A percentile compares a stretch with the other conserved stretches of the same genome.
phyloP scores from a whole-genome alignment of 1,140 invertebrate genomes.

The Hycleus cichorii region DNA sequence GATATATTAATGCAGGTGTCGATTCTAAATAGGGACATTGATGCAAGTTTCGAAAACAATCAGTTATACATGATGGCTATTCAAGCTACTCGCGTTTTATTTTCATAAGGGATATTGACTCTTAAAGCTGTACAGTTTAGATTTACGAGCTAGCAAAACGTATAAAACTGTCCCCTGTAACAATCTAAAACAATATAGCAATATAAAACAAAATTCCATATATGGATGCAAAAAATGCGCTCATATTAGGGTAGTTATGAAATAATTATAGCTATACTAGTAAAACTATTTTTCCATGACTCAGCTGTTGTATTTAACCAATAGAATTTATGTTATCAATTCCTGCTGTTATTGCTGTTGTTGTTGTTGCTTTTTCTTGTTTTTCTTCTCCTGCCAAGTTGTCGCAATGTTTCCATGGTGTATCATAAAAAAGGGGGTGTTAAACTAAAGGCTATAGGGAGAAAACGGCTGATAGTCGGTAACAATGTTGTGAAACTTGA shows the following conservation, averaged over 20 bases:
- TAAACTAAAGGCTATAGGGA: constrained; percentile 6
- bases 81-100: not conserved
- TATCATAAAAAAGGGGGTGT: constrained; percentile 9
- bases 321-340: constrained; percentile 8
- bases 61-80: not conserved
- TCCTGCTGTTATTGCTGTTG: constrained; percentile 8
- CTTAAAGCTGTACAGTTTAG: too few species aligned
- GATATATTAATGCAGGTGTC: too few species aligned
- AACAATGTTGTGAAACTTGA: not conserved
- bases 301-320: constrained; percentile 9
- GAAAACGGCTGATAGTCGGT: constrained; percentile 9
- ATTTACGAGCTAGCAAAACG: too few species aligned
- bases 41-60: too few species aligned
- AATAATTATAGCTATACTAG: too few species aligned
- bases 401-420: not conserved
- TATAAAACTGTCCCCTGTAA: too few species aligned
- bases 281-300: not conserved
- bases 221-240: too few species aligned
- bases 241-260: too few species aligned
- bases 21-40: too few species aligned
- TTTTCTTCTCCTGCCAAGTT: not conserved
- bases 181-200: too few species aligned
- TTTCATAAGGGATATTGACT: too few species aligned
- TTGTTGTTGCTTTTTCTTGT: constrained; percentile 9
- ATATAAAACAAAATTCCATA: too few species aligned